Percentiles rank a stretch among this genome's conserved stretches.
These are phyloP conservation scores for Sebastes goodei DNA, from an alignment of 2,797 vertebrate genomes.

Conservation along the genomic window DNA sequence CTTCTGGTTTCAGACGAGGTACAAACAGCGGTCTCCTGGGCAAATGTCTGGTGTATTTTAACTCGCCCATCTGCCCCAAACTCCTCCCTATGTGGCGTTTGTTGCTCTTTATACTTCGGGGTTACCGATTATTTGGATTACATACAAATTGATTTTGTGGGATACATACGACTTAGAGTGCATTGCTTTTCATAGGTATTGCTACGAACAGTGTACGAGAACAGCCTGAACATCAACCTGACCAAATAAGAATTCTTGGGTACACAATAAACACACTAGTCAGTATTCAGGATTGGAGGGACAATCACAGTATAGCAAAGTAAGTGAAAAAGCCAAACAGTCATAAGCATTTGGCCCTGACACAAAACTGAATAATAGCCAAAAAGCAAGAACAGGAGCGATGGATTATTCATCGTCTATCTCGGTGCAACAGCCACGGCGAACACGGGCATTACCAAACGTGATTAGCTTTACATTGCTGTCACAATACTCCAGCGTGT, in stretches of 20 bases:
- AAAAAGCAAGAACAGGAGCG: neutral
- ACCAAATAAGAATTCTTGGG: neutral
- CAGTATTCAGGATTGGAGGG: neutral
- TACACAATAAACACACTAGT: neutral
- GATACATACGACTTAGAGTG: no score
- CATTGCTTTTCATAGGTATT: no score
- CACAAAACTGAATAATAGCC: conserved; percentile 11
- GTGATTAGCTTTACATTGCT: conserved; percentile 45
- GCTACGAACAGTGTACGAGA: no score
- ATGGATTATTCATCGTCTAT: conserved; percentile 1
- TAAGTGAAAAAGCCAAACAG: conserved; percentile 10
- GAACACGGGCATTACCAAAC: conserved; percentile 25
- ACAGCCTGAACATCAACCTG: neutral
- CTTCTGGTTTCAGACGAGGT: no score
- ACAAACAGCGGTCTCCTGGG: no score
- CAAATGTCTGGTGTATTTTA: no score
- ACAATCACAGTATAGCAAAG: neutral
- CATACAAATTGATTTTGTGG: no score
- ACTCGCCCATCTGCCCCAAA: no score
- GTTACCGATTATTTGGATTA: no score
- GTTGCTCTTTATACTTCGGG: no score
- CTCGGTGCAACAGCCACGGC: conserved; percentile 1
- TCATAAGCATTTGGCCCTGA: conserved; percentile 11
- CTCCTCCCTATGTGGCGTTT: no score
- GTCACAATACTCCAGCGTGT: conserved; percentile 30